Base-by-base conservation (phyloP, 2,888 invertebrate genomes). In the Callosobruchus maculatus region DNA sequence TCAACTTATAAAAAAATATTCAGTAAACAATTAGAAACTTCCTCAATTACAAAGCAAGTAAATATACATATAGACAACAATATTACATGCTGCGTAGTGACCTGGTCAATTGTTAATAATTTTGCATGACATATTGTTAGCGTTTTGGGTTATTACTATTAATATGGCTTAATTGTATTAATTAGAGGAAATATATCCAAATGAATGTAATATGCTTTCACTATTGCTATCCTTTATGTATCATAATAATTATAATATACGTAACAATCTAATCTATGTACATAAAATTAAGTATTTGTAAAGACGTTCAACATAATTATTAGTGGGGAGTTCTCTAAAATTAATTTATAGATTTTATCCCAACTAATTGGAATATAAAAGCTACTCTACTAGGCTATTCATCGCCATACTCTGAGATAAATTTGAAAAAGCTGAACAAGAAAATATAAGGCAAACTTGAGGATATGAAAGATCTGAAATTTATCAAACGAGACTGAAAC, bases 171-270 rank as follows among this genome's bases (percentile, higher is more conserved):
- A 49, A 49, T 49, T 21, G 21, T 70, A 70, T 21, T 31, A 26
- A n/a, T 70, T 70, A 21, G 13, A 68, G 31, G 26, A 72, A 68
- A 72, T 68, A 68, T 9, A 21, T 69, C 70, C n/a, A n/a, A 30
- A 49, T 13, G 49, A 22, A 70, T 26, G 68, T 67, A 72, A 74
- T 13, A 49, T 18, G 49, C 20, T 21, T n/a, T 72, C 67, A 31
- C 22, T 21, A n/a, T 69, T 70, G 49, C 18, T 49, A 13, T 49
- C 13, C 13, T 26, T 26, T 7, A 26, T 2, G 26, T n/a, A n/a
- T 26, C 26, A 26, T 2, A 26, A 26, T 26, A 26, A 26, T 26
- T 1, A 49, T 18, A 13, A 49, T 13, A n/a, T n/a, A n/a, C n/a
- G n/a, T n/a, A n/a, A n/a, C n/a, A n/a, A n/a, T n/a, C n/a, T n/a